Conservation (phyloP, 2,888 invertebrate species). For the Pediacus dermestoides region DNA sequence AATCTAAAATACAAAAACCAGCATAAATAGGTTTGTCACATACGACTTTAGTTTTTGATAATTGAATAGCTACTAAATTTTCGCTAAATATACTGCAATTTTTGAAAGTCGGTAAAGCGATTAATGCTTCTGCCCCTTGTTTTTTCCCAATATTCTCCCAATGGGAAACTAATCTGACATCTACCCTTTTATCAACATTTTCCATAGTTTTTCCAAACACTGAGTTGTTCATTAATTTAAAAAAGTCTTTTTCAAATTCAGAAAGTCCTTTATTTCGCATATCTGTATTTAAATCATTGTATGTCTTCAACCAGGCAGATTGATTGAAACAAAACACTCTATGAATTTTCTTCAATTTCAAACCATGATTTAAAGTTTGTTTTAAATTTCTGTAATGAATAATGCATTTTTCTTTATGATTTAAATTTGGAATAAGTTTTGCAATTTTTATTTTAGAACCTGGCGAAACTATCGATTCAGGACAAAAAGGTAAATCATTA, state of each 20-base stretch:
- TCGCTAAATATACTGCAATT: too few relatives aligned
- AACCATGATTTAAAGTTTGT: conserved; percentile 33
- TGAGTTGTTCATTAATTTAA: too few relatives aligned
- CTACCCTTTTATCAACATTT: too few relatives aligned
- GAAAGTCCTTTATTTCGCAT: too few relatives aligned
- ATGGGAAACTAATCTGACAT: too few relatives aligned
- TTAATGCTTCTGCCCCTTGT: conserved; percentile 25
- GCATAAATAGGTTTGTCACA: too few relatives aligned
- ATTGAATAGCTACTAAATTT: too few relatives aligned
- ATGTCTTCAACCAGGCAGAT: conserved; percentile 37
- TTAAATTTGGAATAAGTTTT: conserved; percentile 31
- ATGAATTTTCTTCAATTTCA: conserved; percentile 35
- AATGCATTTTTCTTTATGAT: conserved; percentile 34
- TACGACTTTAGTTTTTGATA: too few relatives aligned
- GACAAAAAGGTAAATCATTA: conserved; percentile 36
- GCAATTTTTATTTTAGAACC: conserved; percentile 18
- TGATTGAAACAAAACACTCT: conserved; percentile 37
- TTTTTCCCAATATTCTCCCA: too few relatives aligned
- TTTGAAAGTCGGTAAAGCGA: conserved; percentile 37
- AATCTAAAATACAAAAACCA: conserved; percentile 31
- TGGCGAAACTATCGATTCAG: conserved; percentile 27
- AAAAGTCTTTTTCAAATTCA: too few relatives aligned
- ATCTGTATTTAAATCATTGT: conserved; percentile 38
- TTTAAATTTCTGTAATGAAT: conserved; percentile 38
- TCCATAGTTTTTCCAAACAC: too few relatives aligned